A percentile compares a stretch with the other conserved stretches of the same genome.
phyloP scores from a whole-genome alignment of 2,888 invertebrate genomes.

The Brachypalpus laphriformis region DNA sequence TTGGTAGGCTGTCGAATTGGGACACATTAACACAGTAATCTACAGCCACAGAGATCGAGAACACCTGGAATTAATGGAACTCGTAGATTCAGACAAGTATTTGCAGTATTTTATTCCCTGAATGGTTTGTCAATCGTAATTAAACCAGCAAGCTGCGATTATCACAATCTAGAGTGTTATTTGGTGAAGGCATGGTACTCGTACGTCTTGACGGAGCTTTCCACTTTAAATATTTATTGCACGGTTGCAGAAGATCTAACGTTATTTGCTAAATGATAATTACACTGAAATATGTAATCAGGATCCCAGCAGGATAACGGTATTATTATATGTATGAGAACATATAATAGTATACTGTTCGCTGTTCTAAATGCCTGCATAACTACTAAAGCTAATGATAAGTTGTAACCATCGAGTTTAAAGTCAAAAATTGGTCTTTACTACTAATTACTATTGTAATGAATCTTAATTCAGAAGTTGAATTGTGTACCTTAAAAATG shows the following conservation, averaged over 20 bases:
- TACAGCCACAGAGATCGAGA: too few relatives aligned
- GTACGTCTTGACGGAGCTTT: neutral
- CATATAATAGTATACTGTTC: too few relatives aligned
- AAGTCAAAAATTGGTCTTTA: neutral
- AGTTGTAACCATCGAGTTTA: too few relatives aligned
- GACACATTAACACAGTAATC: constrained; percentile 11
- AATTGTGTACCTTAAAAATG: too few relatives aligned
- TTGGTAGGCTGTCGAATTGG: constrained; percentile 18
- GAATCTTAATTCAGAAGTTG: too few relatives aligned
- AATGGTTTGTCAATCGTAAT: constrained; percentile 32
- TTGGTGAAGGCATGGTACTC: neutral
- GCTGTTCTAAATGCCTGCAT: too few relatives aligned
- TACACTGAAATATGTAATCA: neutral
- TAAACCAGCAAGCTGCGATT: constrained; percentile 31
- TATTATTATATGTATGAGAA: too few relatives aligned
- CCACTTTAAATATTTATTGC: constrained; percentile 13
- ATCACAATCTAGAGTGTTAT: neutral
- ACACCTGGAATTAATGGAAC: constrained; percentile 45
- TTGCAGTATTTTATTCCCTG: constrained; percentile 15
- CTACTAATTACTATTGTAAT: too few relatives aligned
- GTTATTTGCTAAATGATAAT: neutral
- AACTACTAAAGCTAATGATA: too few relatives aligned
- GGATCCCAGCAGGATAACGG: too few relatives aligned
- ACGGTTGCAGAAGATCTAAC: neutral
- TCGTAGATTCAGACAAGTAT: neutral